Conservation (phyloP, 2,797 vertebrate genomes). For the Onychomys torridus region DNA sequence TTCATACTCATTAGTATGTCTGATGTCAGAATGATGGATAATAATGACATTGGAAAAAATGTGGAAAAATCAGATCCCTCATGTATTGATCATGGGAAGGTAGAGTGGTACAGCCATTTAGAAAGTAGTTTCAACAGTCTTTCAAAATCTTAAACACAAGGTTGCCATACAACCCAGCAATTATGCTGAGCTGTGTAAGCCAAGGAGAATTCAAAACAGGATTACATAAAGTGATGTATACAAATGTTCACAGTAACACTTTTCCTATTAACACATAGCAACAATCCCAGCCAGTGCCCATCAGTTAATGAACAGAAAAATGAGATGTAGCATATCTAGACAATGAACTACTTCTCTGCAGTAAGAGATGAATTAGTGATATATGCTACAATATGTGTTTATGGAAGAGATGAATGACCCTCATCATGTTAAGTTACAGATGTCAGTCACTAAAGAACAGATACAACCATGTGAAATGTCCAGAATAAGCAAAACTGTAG, state of each 20-base stretch:
- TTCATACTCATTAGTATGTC: background rate
- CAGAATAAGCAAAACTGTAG: background rate
- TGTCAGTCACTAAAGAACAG: background rate
- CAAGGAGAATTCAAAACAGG: background rate
- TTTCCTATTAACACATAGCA: background rate
- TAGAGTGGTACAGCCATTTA: background rate
- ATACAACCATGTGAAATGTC: background rate
- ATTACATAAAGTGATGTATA: background rate
- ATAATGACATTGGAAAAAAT: background rate
- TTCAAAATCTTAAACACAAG: background rate
- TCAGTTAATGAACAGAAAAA: background rate
- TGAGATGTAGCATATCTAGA: background rate
- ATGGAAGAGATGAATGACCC: background rate
- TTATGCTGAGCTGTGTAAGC: background rate
- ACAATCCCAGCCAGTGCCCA: background rate
- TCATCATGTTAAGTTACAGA: background rate
- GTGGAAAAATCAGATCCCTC: background rate
- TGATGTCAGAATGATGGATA: background rate
- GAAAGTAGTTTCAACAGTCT: background rate
- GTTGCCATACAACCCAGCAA: background rate
- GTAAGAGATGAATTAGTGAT: background rate
- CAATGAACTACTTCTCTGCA: background rate
- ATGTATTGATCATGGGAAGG: background rate
- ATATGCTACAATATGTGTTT: background rate
- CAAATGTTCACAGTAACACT: background rate